Evolutionary conservation across 2,797 vertebrate genomes (phyloP).

Genomic region (Xiphorhynchus erythropygius): DNA sequence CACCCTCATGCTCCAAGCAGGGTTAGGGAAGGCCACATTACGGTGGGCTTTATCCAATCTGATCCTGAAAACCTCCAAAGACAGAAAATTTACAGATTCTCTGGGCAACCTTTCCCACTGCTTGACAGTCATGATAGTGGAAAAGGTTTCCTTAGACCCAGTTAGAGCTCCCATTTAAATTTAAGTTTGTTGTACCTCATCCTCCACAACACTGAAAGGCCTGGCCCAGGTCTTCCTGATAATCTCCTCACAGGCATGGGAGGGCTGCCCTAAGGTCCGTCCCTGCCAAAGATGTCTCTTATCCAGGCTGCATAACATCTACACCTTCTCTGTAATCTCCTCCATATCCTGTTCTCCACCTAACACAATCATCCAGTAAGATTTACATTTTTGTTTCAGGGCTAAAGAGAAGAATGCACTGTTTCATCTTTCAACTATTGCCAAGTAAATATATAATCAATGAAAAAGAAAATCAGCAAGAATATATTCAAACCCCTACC

Average conservation of each 20-base stretch:
- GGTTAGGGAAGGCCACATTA: not conserved
- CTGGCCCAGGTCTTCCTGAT: not conserved
- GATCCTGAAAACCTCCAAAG: not conserved
- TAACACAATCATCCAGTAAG: not conserved
- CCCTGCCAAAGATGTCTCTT: not conserved
- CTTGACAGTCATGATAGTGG: not conserved
- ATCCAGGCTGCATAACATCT: not conserved
- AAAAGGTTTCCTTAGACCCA: not conserved
- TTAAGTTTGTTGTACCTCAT: not conserved
- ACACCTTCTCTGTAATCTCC: not conserved
- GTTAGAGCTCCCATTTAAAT: not conserved
- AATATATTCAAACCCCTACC: not conserved
- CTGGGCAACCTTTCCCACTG: not conserved
- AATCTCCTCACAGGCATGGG: not conserved
- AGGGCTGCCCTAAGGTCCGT: not conserved
- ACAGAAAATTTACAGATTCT: not conserved
- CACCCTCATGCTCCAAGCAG: not conserved
- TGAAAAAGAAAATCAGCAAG: not conserved
- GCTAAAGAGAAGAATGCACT: not conserved
- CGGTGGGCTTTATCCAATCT: not conserved
- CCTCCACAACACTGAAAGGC: not conserved
- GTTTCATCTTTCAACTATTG: not conserved
- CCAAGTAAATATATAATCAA: not conserved
- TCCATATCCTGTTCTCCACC: not conserved
- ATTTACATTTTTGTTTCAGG: not conserved